These are phyloP conservation scores for Panthera tigris DNA, from an alignment of 2,113 vertebrate genomes.

Conservation along the genomic window DNA sequence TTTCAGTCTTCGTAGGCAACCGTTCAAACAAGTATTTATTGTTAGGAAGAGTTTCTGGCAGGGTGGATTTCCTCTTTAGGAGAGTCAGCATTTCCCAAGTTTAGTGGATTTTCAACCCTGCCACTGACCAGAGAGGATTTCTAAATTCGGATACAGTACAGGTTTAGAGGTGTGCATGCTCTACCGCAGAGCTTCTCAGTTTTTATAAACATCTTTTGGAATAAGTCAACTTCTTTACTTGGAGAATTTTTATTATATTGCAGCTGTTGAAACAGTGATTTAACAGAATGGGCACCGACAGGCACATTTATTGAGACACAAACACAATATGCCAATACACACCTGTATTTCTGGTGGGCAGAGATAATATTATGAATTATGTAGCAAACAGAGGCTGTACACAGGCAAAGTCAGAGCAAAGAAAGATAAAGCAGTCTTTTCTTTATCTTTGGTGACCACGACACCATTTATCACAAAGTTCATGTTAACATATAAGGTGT, in stretches of 20 bases:
- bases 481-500: constrained; percentile 19
- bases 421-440: neutral
- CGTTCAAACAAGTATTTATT: neutral
- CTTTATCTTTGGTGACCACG: constrained; percentile 21
- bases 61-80: constrained; percentile 2
- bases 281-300: neutral
- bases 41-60: neutral
- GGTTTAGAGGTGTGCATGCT: neutral
- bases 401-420: neutral
- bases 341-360: neutral
- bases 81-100: neutral
- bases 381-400: neutral
- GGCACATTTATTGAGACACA: neutral
- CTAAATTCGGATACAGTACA: neutral
- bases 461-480: constrained; percentile 33
- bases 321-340: neutral
- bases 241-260: constrained; percentile 17
- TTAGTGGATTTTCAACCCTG: constrained; percentile 43
- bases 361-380: neutral
- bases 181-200: neutral
- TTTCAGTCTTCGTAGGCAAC: constrained; percentile 4
- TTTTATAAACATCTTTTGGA: constrained; percentile 38
- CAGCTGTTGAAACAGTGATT: neutral
- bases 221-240: constrained; percentile 3
- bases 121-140: constrained; percentile 1